phyloP scores from a whole-genome alignment of 1,140 invertebrate genomes.

The Phocides pigmalion region DNA sequence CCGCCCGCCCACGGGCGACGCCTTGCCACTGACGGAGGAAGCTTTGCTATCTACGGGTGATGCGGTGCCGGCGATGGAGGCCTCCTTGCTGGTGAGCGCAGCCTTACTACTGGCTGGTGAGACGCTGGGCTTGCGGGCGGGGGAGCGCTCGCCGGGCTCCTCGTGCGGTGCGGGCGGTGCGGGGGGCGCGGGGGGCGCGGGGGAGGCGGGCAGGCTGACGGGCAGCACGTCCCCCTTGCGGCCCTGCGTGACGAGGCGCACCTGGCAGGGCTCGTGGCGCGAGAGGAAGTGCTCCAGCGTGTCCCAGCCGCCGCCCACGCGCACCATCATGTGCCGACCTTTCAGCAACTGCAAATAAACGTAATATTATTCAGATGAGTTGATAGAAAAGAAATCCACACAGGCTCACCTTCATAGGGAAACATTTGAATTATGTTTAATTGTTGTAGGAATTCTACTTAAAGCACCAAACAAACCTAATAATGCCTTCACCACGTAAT shows the following conservation, averaged over 20 bases:
- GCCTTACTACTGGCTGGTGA: conserved; percentile 46
- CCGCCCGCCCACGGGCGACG: conserved; percentile 55
- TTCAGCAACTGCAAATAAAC: conserved; percentile 88
- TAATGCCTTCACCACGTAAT: too few relatives aligned
- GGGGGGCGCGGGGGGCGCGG: conserved; percentile 28
- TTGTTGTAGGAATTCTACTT: too few relatives aligned
- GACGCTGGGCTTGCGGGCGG: conserved; percentile 20
- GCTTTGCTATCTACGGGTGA: conserved; percentile 61
- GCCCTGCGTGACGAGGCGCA: conserved; percentile 86
- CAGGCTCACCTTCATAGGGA: too few relatives aligned
- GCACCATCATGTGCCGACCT: conserved; percentile 95
- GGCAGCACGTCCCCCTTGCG: conserved; percentile 68
- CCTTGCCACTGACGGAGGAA: conserved; percentile 52
- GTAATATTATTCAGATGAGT: neutral
- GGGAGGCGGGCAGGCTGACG: conserved; percentile 24
- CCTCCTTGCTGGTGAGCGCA: conserved; percentile 31
- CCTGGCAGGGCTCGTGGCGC: conserved; percentile 95
- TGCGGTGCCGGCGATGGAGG: conserved; percentile 35
- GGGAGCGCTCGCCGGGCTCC: neutral
- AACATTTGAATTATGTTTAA: too few relatives aligned
- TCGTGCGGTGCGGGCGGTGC: conserved; percentile 6
- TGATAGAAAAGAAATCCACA: too few relatives aligned
- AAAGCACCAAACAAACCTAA: too few relatives aligned
- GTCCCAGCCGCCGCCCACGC: conserved; percentile 96
- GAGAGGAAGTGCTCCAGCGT: conserved; percentile 96